phyloP scores from a whole-genome alignment of 2,797 vertebrate species.

The Pseudomugil tenellus region DNA sequence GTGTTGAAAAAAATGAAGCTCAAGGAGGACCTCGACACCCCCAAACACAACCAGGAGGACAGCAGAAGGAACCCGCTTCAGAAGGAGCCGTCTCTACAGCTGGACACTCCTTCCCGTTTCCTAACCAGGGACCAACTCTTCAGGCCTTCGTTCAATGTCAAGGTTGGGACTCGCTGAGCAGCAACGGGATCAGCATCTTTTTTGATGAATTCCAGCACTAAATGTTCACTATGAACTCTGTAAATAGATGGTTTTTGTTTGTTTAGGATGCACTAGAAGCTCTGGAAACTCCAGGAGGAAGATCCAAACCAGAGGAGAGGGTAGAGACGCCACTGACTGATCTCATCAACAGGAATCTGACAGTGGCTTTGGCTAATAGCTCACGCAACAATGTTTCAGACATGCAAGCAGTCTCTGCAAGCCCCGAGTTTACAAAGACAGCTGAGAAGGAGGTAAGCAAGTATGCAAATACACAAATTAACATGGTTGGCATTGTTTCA shows the following conservation, averaged over 20 bases:
- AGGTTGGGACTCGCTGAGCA: conserved; percentile 60
- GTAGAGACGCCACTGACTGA: conserved; percentile 91
- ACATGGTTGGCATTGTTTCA: neutral
- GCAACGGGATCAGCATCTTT: neutral
- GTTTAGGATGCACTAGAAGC: conserved; percentile 88
- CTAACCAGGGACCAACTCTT: conserved; percentile 93
- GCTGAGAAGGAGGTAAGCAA: conserved; percentile 77
- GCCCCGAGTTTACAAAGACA: conserved; percentile 82
- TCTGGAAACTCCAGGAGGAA: conserved; percentile 87
- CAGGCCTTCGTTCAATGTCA: conserved; percentile 92
- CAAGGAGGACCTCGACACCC: conserved; percentile 50
- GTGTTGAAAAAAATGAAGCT: conserved; percentile 85
- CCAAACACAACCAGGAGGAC: conserved; percentile 54
- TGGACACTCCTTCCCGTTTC: conserved; percentile 96
- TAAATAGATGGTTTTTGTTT: neutral
- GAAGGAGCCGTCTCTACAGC: conserved; percentile 85
- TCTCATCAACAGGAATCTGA: conserved; percentile 90
- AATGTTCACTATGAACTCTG: neutral
- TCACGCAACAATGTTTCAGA: conserved; percentile 63
- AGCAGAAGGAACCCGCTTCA: conserved; percentile 62
- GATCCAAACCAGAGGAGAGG: conserved; percentile 73
- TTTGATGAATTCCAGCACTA: neutral
- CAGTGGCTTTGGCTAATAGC: conserved; percentile 92
- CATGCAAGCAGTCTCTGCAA: conserved; percentile 84
- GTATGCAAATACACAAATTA: neutral